Evolutionary conservation across 2,113 vertebrate species (phyloP).

Genomic region (Ceuthmochares aereus): DNA sequence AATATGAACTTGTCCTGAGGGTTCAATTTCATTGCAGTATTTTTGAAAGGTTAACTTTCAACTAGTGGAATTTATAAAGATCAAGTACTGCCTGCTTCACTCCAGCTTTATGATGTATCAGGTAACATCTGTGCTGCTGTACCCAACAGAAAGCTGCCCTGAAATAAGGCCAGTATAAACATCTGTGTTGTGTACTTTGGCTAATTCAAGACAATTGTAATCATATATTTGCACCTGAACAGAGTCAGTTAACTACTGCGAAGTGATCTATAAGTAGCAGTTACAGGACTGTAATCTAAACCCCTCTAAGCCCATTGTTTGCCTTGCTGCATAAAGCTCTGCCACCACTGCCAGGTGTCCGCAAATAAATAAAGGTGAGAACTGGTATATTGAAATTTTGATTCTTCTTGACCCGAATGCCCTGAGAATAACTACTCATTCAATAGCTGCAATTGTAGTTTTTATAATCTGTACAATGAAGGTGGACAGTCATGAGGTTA

Average conservation of each 20-base stretch:
- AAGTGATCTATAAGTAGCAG: background rate
- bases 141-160: background rate
- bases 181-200: background rate
- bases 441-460: background rate
- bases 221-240: background rate
- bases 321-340: background rate
- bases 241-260: background rate
- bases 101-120: background rate
- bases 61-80: background rate
- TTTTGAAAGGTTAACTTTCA: background rate
- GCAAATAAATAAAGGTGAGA: background rate
- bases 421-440: background rate
- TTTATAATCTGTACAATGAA: background rate
- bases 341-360: background rate
- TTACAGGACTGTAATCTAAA: background rate
- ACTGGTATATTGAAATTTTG: background rate
- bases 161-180: conserved; percentile 3
- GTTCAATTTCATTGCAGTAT: background rate
- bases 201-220: conserved; percentile 3
- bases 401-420: background rate
- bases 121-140: conserved; percentile 4
- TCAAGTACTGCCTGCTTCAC: background rate
- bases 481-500: background rate
- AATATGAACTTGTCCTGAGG: background rate
- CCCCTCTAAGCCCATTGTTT: background rate